Base-by-base conservation (phyloP, 2,797 vertebrate species). In the Oreochromis mossambicus region DNA sequence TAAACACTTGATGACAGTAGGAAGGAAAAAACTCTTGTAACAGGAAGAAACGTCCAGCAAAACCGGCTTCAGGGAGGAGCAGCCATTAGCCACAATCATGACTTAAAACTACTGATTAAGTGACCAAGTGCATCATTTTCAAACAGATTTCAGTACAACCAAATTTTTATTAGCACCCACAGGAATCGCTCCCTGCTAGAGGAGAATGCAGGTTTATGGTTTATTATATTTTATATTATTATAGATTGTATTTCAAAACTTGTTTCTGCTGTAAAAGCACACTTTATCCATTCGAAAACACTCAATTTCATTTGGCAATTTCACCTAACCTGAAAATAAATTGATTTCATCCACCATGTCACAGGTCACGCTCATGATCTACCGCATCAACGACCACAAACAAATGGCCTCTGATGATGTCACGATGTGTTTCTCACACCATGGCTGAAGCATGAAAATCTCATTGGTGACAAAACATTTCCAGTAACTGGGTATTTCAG, bases 391-490 rank as follows among this genome's bases (percentile, higher is more conserved):
- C 43, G 51, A 9, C 19, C 21, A 41, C n/a, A 46, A 48, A 75
- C 11, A 2, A 34, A 43, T 50, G 77, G 46, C 78, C 52, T 79
- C 55, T 73, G 83, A 76, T 82, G 82, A 88, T 80, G 79, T 78
- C 79, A 79, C 63, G 21, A 54, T 52, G 66, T 80, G 78, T 81
- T 88, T 66, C 41, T 76, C 48, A 43, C 78, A 12, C 77, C 80
- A 73, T 55, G 76, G 32, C 51, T 26, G 54, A 75, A 68, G 82
- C 50, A 73, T 92, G 89, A 82, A 79, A 88, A 92, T 93, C 80
- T 89, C 80, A 88, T 90, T 83, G 81, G 77, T 85, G 88, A 87
- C 83, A 87, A 89, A 90, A 84, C 12, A 78, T 56, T 76, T 85
- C 21, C 83, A 77, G 17, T 91, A 79, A 73, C 58, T 79, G n/a